Percentiles rank a stretch among this genome's conserved stretches.
Conservation (phyloP, 2,888 invertebrate species). For the Hyalella azteca region DNA sequence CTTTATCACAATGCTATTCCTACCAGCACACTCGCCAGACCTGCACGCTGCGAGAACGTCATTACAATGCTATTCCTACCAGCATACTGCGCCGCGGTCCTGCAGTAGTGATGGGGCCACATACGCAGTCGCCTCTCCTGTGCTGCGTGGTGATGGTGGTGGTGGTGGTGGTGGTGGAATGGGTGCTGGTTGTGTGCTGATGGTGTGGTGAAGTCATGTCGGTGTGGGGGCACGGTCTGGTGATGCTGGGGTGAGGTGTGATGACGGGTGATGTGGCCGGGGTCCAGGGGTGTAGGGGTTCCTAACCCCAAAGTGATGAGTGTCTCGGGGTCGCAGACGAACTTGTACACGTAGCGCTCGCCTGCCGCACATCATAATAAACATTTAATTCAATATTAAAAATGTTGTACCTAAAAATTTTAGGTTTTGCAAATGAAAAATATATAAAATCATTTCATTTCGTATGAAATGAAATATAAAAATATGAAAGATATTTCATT, state of each 20-base stretch:
- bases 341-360: conserved; percentile 94
- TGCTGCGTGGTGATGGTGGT: conserved; percentile 1
- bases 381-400: no score
- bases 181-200: background rate
- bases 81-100: conserved; percentile 25
- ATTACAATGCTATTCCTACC: background rate
- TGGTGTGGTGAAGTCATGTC: background rate
- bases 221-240: background rate
- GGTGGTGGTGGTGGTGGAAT: conserved; percentile 16
- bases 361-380: no score
- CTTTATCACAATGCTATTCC: no score
- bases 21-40: no score
- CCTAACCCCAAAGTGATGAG: conserved; percentile 67
- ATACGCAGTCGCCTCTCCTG: background rate
- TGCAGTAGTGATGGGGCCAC: background rate
- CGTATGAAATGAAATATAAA: no score
- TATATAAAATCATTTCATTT: no score
- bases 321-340: conserved; percentile 93
- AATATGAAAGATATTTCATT: no score
- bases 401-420: no score
- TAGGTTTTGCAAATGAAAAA: no score
- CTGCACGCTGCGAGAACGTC: no score
- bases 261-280: background rate
- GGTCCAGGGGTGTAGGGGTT: background rate
- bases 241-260: background rate